Conservation (phyloP, 2,888 invertebrate genomes). For the Lasius fuliginosus region DNA sequence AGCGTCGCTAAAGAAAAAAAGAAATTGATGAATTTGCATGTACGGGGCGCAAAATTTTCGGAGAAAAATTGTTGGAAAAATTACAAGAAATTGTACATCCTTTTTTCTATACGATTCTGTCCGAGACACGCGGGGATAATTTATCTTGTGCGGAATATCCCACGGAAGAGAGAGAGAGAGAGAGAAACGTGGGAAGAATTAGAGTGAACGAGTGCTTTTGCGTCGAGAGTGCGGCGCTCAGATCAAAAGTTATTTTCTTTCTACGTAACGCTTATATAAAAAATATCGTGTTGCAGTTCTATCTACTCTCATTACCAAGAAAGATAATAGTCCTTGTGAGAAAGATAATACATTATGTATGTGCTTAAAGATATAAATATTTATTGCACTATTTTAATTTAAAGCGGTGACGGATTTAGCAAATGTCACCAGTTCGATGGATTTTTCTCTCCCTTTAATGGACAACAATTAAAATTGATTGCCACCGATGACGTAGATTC, state of each 20-base stretch:
- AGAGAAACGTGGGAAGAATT: not conserved
- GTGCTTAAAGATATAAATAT: slow-evolving; percentile 13
- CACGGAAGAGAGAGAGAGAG: not conserved
- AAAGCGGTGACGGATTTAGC: not conserved
- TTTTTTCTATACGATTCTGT: not conserved
- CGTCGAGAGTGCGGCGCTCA: slow-evolving; percentile 4
- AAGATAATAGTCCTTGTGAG: too few relatives aligned
- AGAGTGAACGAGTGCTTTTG: slow-evolving; percentile 26
- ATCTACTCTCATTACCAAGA: slow-evolving; percentile 3
- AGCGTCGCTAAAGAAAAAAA: slow-evolving; percentile 2
- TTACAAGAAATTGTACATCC: not conserved
- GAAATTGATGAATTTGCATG: slow-evolving; percentile 27
- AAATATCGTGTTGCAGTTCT: slow-evolving; percentile 24
- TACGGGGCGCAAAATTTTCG: not conserved
- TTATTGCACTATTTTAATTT: slow-evolving; percentile 16
- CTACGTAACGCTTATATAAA: slow-evolving; percentile 25
- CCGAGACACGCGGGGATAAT: slow-evolving; percentile 19
- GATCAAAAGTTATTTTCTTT: slow-evolving; percentile 41
- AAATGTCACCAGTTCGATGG: not conserved
- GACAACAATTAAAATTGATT: slow-evolving; percentile 22
- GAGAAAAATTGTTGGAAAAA: slow-evolving; percentile 29
- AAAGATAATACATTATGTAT: not conserved
- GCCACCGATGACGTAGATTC: not conserved
- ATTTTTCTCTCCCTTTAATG: not conserved
- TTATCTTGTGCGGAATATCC: not conserved